A percentile compares a stretch with the other conserved stretches of the same genome.
These are phyloP conservation scores for Tetramorium parvispinum DNA, from an alignment of 1,140 invertebrate species.

Conservation along the genomic window DNA sequence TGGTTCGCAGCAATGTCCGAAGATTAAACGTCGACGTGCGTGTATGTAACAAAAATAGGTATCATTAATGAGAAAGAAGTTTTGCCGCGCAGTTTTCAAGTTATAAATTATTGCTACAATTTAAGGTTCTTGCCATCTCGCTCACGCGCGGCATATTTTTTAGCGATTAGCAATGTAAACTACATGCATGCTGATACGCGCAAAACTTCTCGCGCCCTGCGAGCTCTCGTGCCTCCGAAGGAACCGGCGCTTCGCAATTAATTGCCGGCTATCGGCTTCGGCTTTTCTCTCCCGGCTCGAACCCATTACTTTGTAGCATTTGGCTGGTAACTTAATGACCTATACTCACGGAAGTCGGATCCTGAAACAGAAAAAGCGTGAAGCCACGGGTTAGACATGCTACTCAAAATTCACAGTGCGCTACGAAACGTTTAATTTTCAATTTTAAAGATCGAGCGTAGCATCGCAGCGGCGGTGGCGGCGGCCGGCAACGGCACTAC, in stretches of 20 bases:
- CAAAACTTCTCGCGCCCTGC: conserved; percentile 29
- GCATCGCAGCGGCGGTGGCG: neutral
- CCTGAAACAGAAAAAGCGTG: conserved; percentile 84
- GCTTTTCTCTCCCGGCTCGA: neutral
- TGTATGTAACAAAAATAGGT: conserved; percentile 45
- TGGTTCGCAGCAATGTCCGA: neutral
- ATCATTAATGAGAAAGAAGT: conserved; percentile 3
- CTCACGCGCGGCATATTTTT: neutral
- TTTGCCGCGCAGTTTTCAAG: neutral
- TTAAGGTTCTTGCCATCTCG: neutral
- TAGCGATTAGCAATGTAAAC: conserved; percentile 51
- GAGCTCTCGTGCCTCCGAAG: conserved; percentile 18
- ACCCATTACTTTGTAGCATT: conserved; percentile 60
- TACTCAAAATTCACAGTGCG: conserved; percentile 56
- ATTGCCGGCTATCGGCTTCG: conserved; percentile 27
- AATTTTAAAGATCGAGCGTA: conserved; percentile 69
- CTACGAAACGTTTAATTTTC: conserved; percentile 74
- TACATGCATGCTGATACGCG: conserved; percentile 32
- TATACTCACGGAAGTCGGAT: conserved; percentile 86
- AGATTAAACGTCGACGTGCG: neutral
- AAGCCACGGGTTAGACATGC: conserved; percentile 60
- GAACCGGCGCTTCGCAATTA: conserved; percentile 42
- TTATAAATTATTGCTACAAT: conserved; percentile 4
- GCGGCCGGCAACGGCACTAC: neutral
- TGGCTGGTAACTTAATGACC: conserved; percentile 65